A percentile compares a stretch with the other conserved stretches of the same genome.
phyloP scores from a whole-genome alignment of 2,797 vertebrate species.

The Vireo griseus region DNA sequence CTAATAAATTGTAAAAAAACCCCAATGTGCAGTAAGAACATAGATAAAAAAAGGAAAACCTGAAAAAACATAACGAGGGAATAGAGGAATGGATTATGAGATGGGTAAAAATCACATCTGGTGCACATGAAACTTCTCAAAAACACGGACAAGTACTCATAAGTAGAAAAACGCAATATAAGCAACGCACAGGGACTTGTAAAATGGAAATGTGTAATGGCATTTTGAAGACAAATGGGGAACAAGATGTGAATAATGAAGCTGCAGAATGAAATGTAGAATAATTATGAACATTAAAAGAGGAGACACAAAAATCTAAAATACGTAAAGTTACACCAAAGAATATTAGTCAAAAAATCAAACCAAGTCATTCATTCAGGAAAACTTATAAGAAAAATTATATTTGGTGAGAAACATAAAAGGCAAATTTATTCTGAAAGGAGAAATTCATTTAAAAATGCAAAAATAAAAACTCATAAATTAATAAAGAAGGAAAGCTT shows the following conservation, averaged over 20 bases:
- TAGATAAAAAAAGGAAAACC: background rate
- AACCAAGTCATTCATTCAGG: background rate
- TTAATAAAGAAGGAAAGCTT: background rate
- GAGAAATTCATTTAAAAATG: background rate
- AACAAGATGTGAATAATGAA: background rate
- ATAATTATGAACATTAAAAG: background rate
- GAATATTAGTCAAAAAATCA: background rate
- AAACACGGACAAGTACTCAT: background rate
- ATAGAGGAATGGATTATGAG: background rate
- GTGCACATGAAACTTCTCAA: background rate
- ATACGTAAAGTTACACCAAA: background rate
- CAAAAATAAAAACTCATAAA: background rate
- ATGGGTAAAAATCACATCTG: background rate
- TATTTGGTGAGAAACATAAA: background rate
- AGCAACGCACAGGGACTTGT: background rate
- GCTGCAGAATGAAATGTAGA: background rate
- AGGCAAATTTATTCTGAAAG: background rate
- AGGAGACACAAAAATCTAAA: background rate
- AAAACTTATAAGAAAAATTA: background rate
- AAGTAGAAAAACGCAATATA: background rate
- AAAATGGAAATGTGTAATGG: background rate
- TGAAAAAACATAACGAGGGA: background rate
- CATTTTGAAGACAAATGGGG: background rate
- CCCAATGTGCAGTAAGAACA: accelerated
- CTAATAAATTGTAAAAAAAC: background rate